Percentiles rank a stretch among this genome's conserved stretches.
phyloP scores from a whole-genome alignment of 2,797 vertebrate genomes.

The Schizopygopsis malacanthus region DNA sequence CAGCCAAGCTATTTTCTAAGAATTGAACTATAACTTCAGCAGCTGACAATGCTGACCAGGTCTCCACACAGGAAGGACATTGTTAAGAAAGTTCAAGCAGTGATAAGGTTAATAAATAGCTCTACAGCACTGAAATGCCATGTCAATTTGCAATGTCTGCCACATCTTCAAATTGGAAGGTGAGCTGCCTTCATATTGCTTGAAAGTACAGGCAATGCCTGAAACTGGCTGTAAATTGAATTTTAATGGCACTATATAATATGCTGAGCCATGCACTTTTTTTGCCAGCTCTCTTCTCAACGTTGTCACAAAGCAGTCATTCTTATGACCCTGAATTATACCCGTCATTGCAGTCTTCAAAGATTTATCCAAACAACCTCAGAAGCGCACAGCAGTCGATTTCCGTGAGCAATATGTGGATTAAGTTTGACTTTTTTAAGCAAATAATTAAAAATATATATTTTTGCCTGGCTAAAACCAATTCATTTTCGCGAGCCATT shows the following conservation, averaged over 20 bases:
- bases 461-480: neutral
- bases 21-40: conserved; percentile 53
- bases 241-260: conserved; percentile 79
- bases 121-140: conserved; percentile 71
- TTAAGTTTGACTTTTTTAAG: conserved; percentile 26
- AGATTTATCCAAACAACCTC: conserved; percentile 76
- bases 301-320: conserved; percentile 76
- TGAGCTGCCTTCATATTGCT: conserved; percentile 63
- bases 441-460: neutral
- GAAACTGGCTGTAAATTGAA: conserved; percentile 79
- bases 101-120: conserved; percentile 79
- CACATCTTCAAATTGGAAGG: conserved; percentile 68
- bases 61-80: conserved; percentile 48
- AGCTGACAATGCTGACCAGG: conserved; percentile 37
- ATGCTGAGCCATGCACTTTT: conserved; percentile 77
- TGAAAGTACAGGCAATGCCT: conserved; percentile 67
- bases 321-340: conserved; percentile 73
- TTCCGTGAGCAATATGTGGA: conserved; percentile 23
- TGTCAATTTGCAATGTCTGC: conserved; percentile 79
- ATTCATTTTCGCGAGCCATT: conserved; percentile 14
- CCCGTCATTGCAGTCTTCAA: conserved; percentile 71
- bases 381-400: conserved; percentile 73
- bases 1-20: conserved; percentile 42
- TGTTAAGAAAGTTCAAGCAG: conserved; percentile 74
- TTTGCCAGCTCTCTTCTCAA: conserved; percentile 64